Base-by-base conservation (phyloP, 2,113 vertebrate species). In the Muntiacus reevesi region DNA sequence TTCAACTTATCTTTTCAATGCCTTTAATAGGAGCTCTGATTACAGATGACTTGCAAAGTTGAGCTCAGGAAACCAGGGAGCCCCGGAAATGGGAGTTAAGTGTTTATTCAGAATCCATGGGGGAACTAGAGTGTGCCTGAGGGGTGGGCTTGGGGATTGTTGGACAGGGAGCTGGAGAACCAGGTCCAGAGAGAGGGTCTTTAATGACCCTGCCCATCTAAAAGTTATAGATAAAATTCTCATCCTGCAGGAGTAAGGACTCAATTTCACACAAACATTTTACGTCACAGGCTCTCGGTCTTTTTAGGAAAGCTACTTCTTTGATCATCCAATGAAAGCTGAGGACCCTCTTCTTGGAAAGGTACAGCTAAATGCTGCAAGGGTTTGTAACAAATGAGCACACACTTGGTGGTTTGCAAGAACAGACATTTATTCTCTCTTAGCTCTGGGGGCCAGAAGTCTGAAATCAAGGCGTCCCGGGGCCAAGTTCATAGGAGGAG, bases 71-170 rank as follows among this genome's bases (percentile, higher is more conserved):
- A 89, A 76, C 25, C 3, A 7, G 30, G 11, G 64, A 60, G 36
- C 21, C 3, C 15, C 2, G 23, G 45, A 87, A 12, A 7, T 23
- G 16, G 27, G 36, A 45, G 7, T 7, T 7, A 47, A n/a, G 28
- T 1, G 23, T 50, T 60, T 87, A 47, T 8, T 10, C 2, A 10
- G 55, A 86, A 62, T 33, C 12, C 43, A 5, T 1, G 25, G n/a
- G 89, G 89, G 83, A 55, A 16, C 43, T 7, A 8, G 33, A 3
- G 87, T 3, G 40, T 6, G 11, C 4, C 19, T 11, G 23, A 16
- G 40, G 12, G 5, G 40, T 2, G 3, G n/a, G 4, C 5, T 28
- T 1, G 9, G 7, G 86, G 17, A 4, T 8, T 16, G 2, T 3
- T 25, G 47, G n/a, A 10, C 47, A 15, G 50, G 50, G 52, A 21